phyloP scores from a whole-genome alignment of 2,888 invertebrate genomes.

The Folsomia manolachei region DNA sequence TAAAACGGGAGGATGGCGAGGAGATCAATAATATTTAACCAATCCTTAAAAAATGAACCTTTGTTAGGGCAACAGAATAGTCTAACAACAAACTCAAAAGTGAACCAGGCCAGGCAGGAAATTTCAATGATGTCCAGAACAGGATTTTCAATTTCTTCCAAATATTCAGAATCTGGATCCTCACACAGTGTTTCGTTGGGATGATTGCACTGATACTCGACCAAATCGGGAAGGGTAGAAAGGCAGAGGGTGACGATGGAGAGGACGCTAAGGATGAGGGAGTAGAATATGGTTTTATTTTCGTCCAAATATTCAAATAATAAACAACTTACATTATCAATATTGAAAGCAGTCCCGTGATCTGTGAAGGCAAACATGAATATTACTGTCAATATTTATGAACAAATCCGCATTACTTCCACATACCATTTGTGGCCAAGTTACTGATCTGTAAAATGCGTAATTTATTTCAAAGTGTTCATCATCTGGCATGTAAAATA shows the following conservation, averaged over 20 bases:
- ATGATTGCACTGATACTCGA: background rate
- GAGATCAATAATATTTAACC: background rate
- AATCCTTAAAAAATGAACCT: background rate
- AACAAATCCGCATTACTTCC: no score
- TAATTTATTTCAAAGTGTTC: no score
- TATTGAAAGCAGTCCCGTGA: no score
- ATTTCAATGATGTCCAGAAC: background rate
- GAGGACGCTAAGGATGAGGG: background rate
- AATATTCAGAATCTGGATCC: background rate
- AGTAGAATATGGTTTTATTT: background rate
- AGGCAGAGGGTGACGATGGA: background rate
- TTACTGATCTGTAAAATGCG: no score
- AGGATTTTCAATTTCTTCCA: background rate
- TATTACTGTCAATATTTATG: no score
- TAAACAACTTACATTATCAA: no score
- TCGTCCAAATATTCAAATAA: no score
- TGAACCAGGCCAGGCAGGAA: background rate
- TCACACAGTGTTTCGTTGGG: background rate
- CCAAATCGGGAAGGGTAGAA: background rate
- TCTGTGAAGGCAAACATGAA: no score
- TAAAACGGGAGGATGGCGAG: slow-evolving; percentile 3
- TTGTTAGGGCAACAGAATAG: background rate
- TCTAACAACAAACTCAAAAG: background rate
- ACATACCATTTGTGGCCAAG: background rate
- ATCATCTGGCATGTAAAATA: no score